Percentiles rank a stretch among this genome's conserved stretches.
These are phyloP conservation scores for Coryphaenoides rupestris DNA, from an alignment of 2,113 vertebrate genomes.

Conservation along the genomic window DNA sequence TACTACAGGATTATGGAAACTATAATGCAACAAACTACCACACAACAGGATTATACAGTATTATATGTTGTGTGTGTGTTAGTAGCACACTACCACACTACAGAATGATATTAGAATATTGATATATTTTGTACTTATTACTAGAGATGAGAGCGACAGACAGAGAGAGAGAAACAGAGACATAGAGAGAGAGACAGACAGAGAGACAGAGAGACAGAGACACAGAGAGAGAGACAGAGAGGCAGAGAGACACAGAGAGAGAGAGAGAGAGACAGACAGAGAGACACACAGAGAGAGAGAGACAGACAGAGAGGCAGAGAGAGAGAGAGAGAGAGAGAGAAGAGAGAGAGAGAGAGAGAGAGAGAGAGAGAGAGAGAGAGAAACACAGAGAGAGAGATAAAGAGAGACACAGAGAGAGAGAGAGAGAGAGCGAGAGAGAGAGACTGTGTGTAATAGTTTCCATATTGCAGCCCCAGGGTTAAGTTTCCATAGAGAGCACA, in stretches of 20 bases:
- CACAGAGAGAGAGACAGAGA: background rate
- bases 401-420: background rate
- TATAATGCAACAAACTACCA: too few species aligned
- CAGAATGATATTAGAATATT: too few species aligned
- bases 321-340: too few species aligned
- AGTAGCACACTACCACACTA: too few species aligned
- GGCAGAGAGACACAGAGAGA: background rate
- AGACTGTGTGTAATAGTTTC: background rate
- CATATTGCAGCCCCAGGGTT: background rate
- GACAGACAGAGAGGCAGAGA: too few species aligned
- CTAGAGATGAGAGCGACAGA: background rate
- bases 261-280: background rate
- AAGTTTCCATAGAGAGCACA: background rate
- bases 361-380: background rate
- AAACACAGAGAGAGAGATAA: background rate
- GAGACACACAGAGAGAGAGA: background rate
- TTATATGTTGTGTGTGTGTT: too few species aligned
- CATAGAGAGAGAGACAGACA: too few species aligned
- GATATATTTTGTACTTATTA: too few species aligned
- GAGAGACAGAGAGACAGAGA: conserved; percentile 3
- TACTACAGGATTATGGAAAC: too few species aligned
- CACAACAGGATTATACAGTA: too few species aligned
- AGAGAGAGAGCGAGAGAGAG: background rate
- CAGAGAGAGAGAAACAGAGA: background rate
- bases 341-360: too few species aligned